Base-by-base conservation (phyloP, 2,888 invertebrate species). In the Byasa hedistus region DNA sequence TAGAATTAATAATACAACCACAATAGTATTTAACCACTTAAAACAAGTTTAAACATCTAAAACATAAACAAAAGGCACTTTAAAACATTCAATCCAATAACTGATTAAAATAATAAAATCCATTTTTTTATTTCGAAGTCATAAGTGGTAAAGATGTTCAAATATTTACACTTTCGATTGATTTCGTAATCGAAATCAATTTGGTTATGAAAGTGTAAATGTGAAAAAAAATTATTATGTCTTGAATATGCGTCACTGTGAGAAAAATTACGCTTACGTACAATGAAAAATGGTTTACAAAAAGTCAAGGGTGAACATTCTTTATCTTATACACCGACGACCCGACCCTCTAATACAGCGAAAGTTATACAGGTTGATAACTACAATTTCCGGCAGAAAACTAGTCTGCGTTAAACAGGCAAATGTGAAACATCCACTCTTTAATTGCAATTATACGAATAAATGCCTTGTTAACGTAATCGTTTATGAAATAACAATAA, bases 161-260 rank as follows among this genome's bases (percentile, higher is more conserved):
- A 52, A 52, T 19, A 54, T 61, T 51, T 32, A 23, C 51, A 36
- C 32, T 61, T 61, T 61, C 55, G 36, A 54, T 61, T 61, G 36
- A 15, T 24, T 61, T 51, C 51, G 36, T n/a, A 1, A 32, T 32
- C 57, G 21, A 36, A 61, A 27, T 8, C 24, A 48, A 2, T 4
- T 21, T 52, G 22, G 52, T 52, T 52, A 54, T 23, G 52, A 21
- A 52, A 52, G 15, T 48, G 48, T 21, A 52, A 21, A 52, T 52
- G 21, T 52, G 21, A n/a, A n/a, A n/a, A 48, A 48, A n/a, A 19
- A 19, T 15, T 48, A 0, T 52, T 52, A 7, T 19, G 1, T 52
- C 10, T n/a, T 52, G 4, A 5, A 21, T 52, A 7, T 52, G n/a
- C 8, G 10, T 21, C n/a, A 10, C 8, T 21, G 21, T 52, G 21